Conservation (phyloP, 2,113 vertebrate species). For the Brachirus orientalis region DNA sequence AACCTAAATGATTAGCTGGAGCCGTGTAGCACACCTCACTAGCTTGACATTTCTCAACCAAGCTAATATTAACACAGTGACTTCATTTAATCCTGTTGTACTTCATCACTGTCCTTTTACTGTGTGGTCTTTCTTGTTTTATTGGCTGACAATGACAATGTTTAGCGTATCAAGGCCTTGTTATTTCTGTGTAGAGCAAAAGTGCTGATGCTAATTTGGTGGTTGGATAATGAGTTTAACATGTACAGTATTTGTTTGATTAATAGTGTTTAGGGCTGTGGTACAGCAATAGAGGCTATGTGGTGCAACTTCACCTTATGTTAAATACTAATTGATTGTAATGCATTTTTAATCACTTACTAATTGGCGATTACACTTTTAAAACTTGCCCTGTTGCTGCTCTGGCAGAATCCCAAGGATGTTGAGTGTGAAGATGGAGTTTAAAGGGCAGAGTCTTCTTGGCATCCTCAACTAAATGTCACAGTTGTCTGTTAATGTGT, state of each 20-base stretch:
- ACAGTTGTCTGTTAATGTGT: slow-evolving; percentile 82
- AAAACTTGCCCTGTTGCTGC: slow-evolving; percentile 57
- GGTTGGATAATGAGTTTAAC: slow-evolving; percentile 65
- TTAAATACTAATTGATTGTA: slow-evolving; percentile 77
- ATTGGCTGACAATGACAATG: slow-evolving; percentile 68
- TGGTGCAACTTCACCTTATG: slow-evolving; percentile 71
- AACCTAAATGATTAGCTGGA: slow-evolving; percentile 80
- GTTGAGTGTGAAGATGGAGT: slow-evolving; percentile 61
- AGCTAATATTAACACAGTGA: slow-evolving; percentile 75
- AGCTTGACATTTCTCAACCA: slow-evolving; percentile 72
- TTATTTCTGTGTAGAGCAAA: slow-evolving; percentile 53
- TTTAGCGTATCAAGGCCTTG: slow-evolving; percentile 48
- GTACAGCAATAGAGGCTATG: slow-evolving; percentile 54
- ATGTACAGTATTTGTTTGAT: slow-evolving; percentile 74
- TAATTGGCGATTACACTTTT: slow-evolving; percentile 75
- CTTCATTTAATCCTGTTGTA: slow-evolving; percentile 59
- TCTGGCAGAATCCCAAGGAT: slow-evolving; percentile 46
- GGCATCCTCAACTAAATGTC: slow-evolving; percentile 78
- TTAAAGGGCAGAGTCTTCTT: slow-evolving; percentile 78
- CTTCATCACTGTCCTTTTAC: slow-evolving; percentile 72
- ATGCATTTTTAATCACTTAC: slow-evolving; percentile 76
- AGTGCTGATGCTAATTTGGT: slow-evolving; percentile 68
- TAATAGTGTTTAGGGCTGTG: slow-evolving; percentile 58
- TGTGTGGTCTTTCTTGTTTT: slow-evolving; percentile 46
- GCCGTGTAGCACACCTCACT: slow-evolving; percentile 50